Evolutionary conservation across 2,888 invertebrate genomes (phyloP).

Genomic region (Epinotia brunnichana): DNA sequence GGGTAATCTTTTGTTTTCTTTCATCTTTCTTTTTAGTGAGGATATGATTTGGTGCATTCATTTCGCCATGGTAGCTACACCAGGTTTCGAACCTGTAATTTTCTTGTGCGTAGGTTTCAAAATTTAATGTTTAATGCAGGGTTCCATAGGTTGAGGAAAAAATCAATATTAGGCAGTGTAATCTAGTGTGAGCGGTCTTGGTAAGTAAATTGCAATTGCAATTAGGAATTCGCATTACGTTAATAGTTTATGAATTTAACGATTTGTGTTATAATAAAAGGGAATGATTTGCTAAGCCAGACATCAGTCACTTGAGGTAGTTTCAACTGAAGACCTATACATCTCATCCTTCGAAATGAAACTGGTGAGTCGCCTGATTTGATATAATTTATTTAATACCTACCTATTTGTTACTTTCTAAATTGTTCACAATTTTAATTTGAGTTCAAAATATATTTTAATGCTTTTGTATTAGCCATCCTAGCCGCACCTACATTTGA

Average conservation of each 20-base stretch:
- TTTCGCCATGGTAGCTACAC: no score
- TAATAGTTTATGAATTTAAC: conserved; percentile 29
- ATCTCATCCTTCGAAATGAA: conserved; percentile 52
- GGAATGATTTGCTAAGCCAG: conserved; percentile 2
- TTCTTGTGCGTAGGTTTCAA: no score
- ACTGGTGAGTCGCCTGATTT: conserved; percentile 48
- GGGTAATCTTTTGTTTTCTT: no score
- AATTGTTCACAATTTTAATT: background rate
- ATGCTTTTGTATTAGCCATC: background rate
- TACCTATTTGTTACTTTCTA: background rate
- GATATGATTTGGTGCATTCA: no score
- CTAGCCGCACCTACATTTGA: background rate
- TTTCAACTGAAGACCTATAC: conserved; percentile 1
- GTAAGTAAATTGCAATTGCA: no score
- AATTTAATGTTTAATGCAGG: conserved; percentile 2
- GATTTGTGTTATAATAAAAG: conserved; percentile 26
- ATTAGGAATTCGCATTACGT: no score
- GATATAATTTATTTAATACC: background rate
- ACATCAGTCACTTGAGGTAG: conserved; percentile 28
- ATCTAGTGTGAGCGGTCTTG: background rate
- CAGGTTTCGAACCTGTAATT: no score
- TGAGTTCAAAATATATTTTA: no score
- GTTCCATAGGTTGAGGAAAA: conserved; percentile 3
- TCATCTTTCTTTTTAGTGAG: no score
- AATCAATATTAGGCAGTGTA: background rate